Conservation (phyloP, 2,113 vertebrate species). For the Fregetta grallaria region DNA sequence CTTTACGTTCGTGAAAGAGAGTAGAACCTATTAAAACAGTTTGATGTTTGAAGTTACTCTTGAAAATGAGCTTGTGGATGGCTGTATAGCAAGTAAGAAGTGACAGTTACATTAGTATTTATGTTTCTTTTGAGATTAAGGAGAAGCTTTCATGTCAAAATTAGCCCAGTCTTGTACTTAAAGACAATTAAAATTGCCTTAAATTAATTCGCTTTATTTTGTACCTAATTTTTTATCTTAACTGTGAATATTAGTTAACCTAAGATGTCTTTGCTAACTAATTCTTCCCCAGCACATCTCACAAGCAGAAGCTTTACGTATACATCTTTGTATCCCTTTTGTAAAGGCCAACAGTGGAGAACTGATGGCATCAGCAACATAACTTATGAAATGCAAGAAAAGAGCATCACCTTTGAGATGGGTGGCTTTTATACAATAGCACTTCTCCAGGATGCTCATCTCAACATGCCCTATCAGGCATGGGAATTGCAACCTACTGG, state of each 20-base stretch:
- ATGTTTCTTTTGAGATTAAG: neutral
- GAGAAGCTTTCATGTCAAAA: neutral
- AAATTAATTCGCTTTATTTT: neutral
- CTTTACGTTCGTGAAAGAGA: neutral
- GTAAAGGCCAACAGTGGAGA: slow-evolving; percentile 80
- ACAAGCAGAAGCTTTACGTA: neutral
- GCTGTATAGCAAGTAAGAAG: neutral
- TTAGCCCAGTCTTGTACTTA: neutral
- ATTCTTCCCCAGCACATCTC: neutral
- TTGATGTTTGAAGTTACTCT: neutral
- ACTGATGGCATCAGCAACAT: slow-evolving; percentile 76
- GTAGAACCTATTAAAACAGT: neutral
- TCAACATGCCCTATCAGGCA: slow-evolving; percentile 83
- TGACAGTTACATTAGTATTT: neutral
- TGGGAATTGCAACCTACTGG: slow-evolving; percentile 84
- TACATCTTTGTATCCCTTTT: neutral
- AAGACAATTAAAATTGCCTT: neutral
- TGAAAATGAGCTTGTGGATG: neutral
- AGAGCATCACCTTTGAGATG: slow-evolving; percentile 78
- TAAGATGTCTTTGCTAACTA: neutral
- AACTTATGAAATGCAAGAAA: slow-evolving; percentile 33
- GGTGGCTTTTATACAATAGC: slow-evolving; percentile 75
- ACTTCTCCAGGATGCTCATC: slow-evolving; percentile 82
- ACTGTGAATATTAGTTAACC: neutral
- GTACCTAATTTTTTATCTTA: neutral